Evolutionary conservation across 92 coral and sea anemone genomes (phyloP).

Genomic region (Blastomussa wellsi): DNA sequence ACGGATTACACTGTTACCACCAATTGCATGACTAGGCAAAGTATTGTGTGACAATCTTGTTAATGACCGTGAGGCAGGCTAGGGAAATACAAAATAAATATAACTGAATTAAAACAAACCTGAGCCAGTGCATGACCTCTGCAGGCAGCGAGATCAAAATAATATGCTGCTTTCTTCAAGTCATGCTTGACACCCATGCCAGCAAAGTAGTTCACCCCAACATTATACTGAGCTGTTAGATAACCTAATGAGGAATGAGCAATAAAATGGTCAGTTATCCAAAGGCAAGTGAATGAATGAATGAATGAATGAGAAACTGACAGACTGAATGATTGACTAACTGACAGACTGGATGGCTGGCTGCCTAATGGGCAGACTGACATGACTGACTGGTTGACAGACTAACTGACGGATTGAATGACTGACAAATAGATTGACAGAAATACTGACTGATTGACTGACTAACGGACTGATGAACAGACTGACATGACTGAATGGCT

Average conservation of each 20-base stretch:
- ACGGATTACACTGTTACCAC: too few species aligned
- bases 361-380: neutral
- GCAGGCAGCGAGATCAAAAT: conserved; percentile 79
- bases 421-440: neutral
- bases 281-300: too few species aligned
- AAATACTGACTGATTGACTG: neutral
- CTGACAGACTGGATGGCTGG: neutral
- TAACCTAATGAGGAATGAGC: conserved; percentile 61
- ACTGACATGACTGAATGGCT: neutral
- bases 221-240: conserved; percentile 84
- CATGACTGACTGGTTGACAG: neutral
- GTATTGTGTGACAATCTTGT: neutral
- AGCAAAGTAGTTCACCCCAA: conserved; percentile 91
- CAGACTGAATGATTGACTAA: neutral
- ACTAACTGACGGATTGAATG: neutral
- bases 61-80: neutral
- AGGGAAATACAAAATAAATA: neutral
- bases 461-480: too few species aligned
- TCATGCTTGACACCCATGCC: conserved; percentile 88
- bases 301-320: too few species aligned
- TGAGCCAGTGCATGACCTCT: conserved; percentile 89
- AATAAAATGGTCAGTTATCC: neutral
- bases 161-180: conserved; percentile 90
- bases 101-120: conserved; percentile 51
- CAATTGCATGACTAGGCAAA: neutral